A percentile compares a stretch with the other conserved stretches of the same genome.
These are phyloP conservation scores for Apamea anceps DNA, from an alignment of 2,888 invertebrate species.

Conservation along the genomic window DNA sequence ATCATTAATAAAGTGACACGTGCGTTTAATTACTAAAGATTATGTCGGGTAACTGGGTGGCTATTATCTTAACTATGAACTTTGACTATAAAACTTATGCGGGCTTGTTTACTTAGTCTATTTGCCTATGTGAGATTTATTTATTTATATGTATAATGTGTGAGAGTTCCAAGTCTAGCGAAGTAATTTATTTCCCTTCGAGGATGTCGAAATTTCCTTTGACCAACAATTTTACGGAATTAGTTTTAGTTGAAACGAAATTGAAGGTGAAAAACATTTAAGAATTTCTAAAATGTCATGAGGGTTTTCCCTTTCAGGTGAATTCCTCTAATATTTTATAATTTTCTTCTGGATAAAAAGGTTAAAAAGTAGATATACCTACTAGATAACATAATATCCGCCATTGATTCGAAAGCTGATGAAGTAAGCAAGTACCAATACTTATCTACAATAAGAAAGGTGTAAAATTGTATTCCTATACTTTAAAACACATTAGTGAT, in stretches of 20 bases:
- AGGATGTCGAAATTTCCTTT: background rate
- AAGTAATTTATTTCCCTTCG: background rate
- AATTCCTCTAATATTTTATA: background rate
- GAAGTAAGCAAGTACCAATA: background rate
- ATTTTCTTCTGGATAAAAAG: background rate
- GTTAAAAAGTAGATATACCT: background rate
- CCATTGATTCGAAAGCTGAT: background rate
- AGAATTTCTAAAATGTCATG: background rate
- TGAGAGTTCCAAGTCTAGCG: background rate
- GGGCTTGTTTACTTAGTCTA: conserved; percentile 68
- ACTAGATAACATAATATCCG: background rate
- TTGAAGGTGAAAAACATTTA: no score
- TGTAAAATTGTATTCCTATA: background rate
- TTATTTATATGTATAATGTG: conserved; percentile 22
- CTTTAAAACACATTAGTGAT: background rate
- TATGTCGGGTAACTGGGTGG: conserved; percentile 71
- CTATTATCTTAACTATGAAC: conserved; percentile 72
- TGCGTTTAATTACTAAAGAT: conserved; percentile 78
- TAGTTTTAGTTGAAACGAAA: no score
- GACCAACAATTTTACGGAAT: background rate
- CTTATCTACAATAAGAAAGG: background rate
- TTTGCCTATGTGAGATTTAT: conserved; percentile 47
- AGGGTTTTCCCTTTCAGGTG: no score
- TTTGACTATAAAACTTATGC: conserved; percentile 74
- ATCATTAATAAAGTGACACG: conserved; percentile 76